Conservation (phyloP, 2,113 vertebrate genomes). For the Epinephelus fuscoguttatus region DNA sequence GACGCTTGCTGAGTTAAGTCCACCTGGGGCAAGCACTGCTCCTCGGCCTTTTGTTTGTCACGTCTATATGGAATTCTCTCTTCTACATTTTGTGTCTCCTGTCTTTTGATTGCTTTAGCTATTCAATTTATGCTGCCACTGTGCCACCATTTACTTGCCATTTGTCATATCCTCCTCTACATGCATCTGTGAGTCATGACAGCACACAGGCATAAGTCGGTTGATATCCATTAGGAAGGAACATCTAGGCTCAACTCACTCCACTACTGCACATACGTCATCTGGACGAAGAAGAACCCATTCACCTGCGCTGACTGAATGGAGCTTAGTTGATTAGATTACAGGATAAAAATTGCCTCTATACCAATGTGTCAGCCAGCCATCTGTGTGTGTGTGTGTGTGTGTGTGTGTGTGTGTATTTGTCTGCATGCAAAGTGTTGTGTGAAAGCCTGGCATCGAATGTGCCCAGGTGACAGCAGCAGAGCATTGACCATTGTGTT, state of each 20-base stretch:
- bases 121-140: not conserved
- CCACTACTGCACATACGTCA: conserved; percentile 53
- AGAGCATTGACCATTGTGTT: conserved; percentile 43
- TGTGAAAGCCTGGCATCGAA: conserved; percentile 18
- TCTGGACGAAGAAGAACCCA: conserved; percentile 29
- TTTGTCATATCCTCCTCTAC: conserved; percentile 15
- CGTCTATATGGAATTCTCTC: not conserved
- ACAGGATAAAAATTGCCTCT: conserved; percentile 69
- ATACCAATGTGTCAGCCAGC: conserved; percentile 38
- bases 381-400: not conserved
- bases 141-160: not conserved
- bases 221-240: conserved; percentile 47
- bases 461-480: conserved; percentile 38
- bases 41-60: not conserved
- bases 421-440: conserved; percentile 15
- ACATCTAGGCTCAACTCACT: conserved; percentile 48
- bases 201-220: conserved; percentile 5
- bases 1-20: not conserved
- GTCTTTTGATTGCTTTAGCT: not conserved
- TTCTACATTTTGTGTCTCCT: not conserved
- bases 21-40: not conserved
- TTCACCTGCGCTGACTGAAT: conserved; percentile 57
- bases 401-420: not conserved
- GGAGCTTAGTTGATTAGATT: conserved; percentile 79
- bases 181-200: conserved; percentile 20